Conservation (phyloP, 1,140 invertebrate genomes). For the Chrysomallon squamiferum region DNA sequence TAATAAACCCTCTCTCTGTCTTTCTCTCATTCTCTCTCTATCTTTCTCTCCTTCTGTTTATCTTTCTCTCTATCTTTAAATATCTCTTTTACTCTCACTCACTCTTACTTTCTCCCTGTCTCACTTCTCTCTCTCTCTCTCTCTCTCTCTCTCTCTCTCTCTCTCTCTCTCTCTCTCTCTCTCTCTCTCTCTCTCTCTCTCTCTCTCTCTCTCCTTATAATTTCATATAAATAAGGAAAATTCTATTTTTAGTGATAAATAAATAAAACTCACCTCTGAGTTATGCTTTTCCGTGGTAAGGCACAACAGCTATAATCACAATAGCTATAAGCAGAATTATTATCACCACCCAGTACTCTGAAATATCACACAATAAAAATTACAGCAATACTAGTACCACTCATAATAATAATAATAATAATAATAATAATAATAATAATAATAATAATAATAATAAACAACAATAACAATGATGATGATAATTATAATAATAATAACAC, state of each 20-base stretch:
- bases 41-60: background rate
- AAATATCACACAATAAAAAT: conserved; percentile 32
- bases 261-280: background rate
- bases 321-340: conserved; percentile 63
- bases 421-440: too few species aligned
- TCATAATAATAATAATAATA: too few species aligned
- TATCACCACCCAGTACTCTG: conserved; percentile 65
- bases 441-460: too few species aligned
- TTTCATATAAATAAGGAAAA: background rate
- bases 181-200: background rate
- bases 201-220: background rate
- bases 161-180: conserved; percentile 1
- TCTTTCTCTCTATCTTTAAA: background rate
- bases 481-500: too few species aligned
- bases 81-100: background rate
- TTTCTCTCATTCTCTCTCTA: background rate
- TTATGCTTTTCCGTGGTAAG: conserved; percentile 40
- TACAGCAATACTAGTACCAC: too few species aligned
- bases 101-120: background rate
- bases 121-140: conserved; percentile 8
- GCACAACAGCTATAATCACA: conserved; percentile 57
- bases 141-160: conserved; percentile 6
- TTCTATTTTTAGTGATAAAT: background rate
- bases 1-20: too few species aligned
- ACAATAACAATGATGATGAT: too few species aligned